Evolutionary conservation across 2,113 vertebrate genomes (phyloP), one percentile per base, ranked within the genome.

Genomic region (Cygnus buccinator): DNA sequence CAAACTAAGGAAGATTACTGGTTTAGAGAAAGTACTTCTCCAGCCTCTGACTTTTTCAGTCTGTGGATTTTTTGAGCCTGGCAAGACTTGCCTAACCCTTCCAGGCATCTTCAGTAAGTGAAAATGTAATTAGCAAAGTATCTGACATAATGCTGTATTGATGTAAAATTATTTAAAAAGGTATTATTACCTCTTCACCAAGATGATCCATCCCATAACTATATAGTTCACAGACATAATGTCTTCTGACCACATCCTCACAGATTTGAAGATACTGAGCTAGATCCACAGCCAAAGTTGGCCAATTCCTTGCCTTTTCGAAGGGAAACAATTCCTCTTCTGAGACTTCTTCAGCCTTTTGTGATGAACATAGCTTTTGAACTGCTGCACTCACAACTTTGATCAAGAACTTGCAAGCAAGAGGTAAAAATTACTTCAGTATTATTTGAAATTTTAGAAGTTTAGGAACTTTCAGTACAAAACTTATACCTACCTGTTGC

Each of bases 201-300:
- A 99, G 95, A 44, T 96, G 98, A 98, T 99, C 99, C 78, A 98
- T 98, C 29, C 99, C 99, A 3, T 99, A 98, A 97, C 96, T 99
- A 94, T 99, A 99, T 10, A 99, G 98, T 80, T 99, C 99, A 76
- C 98, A 99, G 52, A 99, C 99, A 2, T 99, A 98, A 96, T 99
- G 99, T 87, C 99, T 98, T 57, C 92, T 97, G 44, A 99, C 94
- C 22, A 98, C 95, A 93, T 99, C 99, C 10, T 99, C 98, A 35
- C 97, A 98, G 58, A 99, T 98, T 88, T 99, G 99, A 87, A 99
- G 99, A 90, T 98, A 98, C 43, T 98, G 97, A 72, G 98, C 98
- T 84, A 99, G 92, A 68, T 99, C 99, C 21, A 97, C 96, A 68
- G 99, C 99, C 58, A 99, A 95, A 16, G 95, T 97, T 23, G 99